These are phyloP conservation scores for Geococcyx californianus DNA, from an alignment of 2,113 vertebrate genomes.

Conservation along the genomic window DNA sequence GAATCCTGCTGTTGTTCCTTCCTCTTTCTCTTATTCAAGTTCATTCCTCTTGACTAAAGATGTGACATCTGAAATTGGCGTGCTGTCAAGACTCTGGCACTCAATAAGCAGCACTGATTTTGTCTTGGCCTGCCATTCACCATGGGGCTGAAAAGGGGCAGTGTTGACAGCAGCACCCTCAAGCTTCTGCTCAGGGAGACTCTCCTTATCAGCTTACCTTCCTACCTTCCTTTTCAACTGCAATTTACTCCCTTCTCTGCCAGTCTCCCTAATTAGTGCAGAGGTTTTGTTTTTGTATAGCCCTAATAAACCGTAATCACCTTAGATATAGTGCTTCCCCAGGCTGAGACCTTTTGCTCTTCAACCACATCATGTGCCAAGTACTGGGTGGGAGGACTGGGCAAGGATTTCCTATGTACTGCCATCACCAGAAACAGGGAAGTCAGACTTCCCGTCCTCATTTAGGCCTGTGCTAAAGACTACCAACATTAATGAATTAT, in stretches of 20 bases:
- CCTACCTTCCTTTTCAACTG: slow-evolving; percentile 6
- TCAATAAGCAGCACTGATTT: not conserved
- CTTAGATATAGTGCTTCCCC: not conserved
- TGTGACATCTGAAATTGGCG: not conserved
- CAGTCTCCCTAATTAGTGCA: slow-evolving; percentile 28
- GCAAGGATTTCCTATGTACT: slow-evolving; percentile 45
- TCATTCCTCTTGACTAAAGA: not conserved
- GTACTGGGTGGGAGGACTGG: not conserved
- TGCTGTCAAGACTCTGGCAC: not conserved
- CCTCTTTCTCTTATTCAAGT: not conserved
- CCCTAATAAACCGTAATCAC: slow-evolving; percentile 48
- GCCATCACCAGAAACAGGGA: not conserved
- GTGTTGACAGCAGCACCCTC: not conserved
- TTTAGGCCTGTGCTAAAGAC: not conserved
- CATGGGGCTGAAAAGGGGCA: not conserved
- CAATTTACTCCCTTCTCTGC: not conserved
- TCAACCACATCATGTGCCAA: not conserved
- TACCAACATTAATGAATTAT: not conserved
- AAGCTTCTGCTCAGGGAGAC: not conserved
- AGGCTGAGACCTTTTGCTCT: slow-evolving; percentile 1
- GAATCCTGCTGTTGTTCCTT: not conserved
- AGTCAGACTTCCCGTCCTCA: not conserved
- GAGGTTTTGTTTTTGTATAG: slow-evolving; percentile 16
- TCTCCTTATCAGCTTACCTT: not conserved
- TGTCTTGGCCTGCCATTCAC: not conserved